Evolutionary conservation across 2,113 vertebrate species (phyloP).

Genomic region (Trochalopteron elliotii): DNA sequence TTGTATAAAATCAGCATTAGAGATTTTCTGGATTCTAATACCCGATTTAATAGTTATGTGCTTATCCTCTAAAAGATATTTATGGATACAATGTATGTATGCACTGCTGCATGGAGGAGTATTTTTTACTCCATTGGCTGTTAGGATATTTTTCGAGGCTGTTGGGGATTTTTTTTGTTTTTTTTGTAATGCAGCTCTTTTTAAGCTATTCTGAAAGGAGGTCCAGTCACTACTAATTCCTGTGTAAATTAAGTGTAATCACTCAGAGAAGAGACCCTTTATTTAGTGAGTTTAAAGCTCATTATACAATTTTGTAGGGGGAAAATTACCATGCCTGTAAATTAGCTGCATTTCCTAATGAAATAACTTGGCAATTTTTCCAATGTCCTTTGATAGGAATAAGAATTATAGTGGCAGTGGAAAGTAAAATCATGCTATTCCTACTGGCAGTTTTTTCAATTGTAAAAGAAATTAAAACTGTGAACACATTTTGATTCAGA

Average conservation of each 20-base stretch:
- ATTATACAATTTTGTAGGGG: constrained; percentile 62
- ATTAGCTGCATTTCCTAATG: constrained; percentile 60
- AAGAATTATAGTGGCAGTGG: background rate
- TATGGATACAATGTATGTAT: background rate
- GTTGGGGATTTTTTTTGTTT: background rate
- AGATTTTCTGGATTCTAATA: background rate
- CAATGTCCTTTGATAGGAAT: background rate
- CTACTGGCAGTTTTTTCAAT: constrained; percentile 13
- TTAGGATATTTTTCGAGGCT: background rate
- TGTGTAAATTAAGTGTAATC: constrained; percentile 56
- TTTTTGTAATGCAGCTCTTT: background rate
- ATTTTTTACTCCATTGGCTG: background rate
- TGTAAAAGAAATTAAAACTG: constrained; percentile 20
- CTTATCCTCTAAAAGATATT: background rate
- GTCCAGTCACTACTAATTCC: constrained; percentile 46
- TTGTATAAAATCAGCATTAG: background rate
- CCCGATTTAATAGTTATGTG: background rate
- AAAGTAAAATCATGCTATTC: background rate
- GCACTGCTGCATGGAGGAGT: background rate
- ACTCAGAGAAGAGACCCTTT: constrained; percentile 41
- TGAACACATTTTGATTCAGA: constrained; percentile 4
- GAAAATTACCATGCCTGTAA: constrained; percentile 43
- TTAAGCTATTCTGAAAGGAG: constrained; percentile 20
- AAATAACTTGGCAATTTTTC: constrained; percentile 51
- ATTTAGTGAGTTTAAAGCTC: constrained; percentile 58